Evolutionary conservation across 2,113 vertebrate genomes (phyloP).

Genomic region (Gyps fulvus): DNA sequence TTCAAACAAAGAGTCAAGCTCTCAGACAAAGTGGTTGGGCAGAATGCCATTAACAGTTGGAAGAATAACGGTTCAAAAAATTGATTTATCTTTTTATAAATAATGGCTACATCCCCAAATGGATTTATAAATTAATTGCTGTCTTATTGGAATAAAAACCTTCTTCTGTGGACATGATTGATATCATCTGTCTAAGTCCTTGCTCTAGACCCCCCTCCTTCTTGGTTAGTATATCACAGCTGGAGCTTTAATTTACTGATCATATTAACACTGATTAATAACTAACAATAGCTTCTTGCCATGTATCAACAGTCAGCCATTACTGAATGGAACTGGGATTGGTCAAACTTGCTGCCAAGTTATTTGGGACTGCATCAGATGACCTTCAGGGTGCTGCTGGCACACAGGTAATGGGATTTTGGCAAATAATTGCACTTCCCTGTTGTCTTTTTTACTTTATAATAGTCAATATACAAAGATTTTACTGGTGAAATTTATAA

Average conservation of each 20-base stretch:
- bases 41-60: slow-evolving; percentile 74
- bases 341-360: slow-evolving; percentile 85
- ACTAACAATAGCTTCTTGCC: slow-evolving; percentile 85
- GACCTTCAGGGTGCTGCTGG: slow-evolving; percentile 88
- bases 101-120: slow-evolving; percentile 90
- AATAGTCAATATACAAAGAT: background rate
- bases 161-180: slow-evolving; percentile 89
- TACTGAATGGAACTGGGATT: slow-evolving; percentile 89
- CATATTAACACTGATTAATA: slow-evolving; percentile 96
- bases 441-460: background rate
- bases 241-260: slow-evolving; percentile 92
- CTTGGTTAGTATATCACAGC: slow-evolving; percentile 87
- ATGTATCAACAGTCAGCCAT: slow-evolving; percentile 89
- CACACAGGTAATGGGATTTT: slow-evolving; percentile 85
- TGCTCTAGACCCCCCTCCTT: slow-evolving; percentile 79
- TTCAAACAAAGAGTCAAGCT: slow-evolving; percentile 60
- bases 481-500: background rate
- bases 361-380: slow-evolving; percentile 81
- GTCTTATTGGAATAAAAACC: slow-evolving; percentile 90
- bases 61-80: slow-evolving; percentile 86
- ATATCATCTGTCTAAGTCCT: slow-evolving; percentile 82
- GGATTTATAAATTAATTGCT: slow-evolving; percentile 95
- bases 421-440: background rate
- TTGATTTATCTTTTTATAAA: slow-evolving; percentile 94
- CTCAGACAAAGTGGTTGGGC: slow-evolving; percentile 65